Evolutionary conservation across 2,888 invertebrate genomes (phyloP), one percentile per base, ranked within the genome.

Genomic region (Caenorhabditis japonica): DNA sequence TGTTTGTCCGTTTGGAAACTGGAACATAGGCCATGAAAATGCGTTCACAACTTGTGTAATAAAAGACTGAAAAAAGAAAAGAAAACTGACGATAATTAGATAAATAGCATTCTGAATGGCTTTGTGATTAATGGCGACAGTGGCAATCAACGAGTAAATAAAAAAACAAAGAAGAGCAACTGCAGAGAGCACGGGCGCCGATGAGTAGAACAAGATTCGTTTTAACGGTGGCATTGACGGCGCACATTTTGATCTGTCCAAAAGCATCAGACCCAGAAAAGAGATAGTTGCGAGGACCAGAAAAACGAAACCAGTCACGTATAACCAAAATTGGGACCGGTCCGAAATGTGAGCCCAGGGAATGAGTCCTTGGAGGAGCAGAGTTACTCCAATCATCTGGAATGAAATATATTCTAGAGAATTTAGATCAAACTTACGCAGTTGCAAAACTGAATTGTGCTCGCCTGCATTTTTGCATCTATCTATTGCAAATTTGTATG

Each of bases 401-500:
- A 64, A n/a, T n/a, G n/a, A n/a, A n/a, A n/a, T n/a, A n/a, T n/a
- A n/a, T n/a, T n/a, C n/a, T n/a, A n/a, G n/a, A n/a, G n/a, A n/a
- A n/a, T n/a, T n/a, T n/a, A n/a, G n/a, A n/a, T n/a, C n/a, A 41
- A 3, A 49, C 56, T 41, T 39, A 64, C 64, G 21, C 55, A 33
- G 49, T 56, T 64, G 15, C 47, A 55, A 15, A 49, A 46, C 25
- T 56, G 46, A 49, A 64, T 47, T 41, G 55, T 64, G 49, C 49
- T 56, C 34, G 33, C 25, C 41, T 49, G 47, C 64, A 64, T 64
- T 30, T 41, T 64, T 43, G 27, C 52, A 53, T 46, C 41, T 61
- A 52, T 7, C 36, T 55, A 15, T 13, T 53, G 30, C 38, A 27
- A 38, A 52, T 52, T 39, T 7, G 39, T 39, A 55, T n/a, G n/a